Conservation (phyloP, 2,888 invertebrate genomes). For the Drosophila neonasuta region DNA sequence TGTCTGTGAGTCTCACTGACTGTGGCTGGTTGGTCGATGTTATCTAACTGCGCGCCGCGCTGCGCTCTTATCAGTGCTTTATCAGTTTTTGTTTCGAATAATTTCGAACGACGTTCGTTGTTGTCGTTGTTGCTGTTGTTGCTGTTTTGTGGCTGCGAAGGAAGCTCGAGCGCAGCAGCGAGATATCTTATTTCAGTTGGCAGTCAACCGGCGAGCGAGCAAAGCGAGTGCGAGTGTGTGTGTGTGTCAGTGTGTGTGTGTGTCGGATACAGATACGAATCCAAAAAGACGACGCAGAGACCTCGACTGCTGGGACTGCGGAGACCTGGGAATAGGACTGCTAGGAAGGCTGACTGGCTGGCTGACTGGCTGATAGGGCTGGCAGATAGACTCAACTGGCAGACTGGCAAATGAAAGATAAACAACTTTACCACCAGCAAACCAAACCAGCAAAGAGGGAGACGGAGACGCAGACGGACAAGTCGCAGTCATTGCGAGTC, state of each 20-base stretch:
- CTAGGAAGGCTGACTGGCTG: slow-evolving; percentile 48
- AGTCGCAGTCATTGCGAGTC: slow-evolving; percentile 38
- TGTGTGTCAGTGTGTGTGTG: slow-evolving; percentile 6
- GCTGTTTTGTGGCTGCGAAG: slow-evolving; percentile 43
- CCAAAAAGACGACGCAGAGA: slow-evolving; percentile 37
- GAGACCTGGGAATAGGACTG: slow-evolving; percentile 38
- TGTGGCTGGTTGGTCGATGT: slow-evolving; percentile 65
- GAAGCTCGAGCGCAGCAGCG: slow-evolving; percentile 51
- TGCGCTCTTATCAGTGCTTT: slow-evolving; percentile 80
- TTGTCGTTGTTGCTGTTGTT: slow-evolving; percentile 20
- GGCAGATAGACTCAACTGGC: slow-evolving; percentile 59
- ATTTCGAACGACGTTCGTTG: slow-evolving; percentile 66
- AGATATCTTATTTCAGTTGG: slow-evolving; percentile 78
- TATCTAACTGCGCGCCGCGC: slow-evolving; percentile 81
- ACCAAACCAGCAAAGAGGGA: background rate
- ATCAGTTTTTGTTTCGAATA: slow-evolving; percentile 80
- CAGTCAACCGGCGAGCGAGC: slow-evolving; percentile 44
- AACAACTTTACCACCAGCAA: slow-evolving; percentile 64
- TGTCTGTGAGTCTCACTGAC: slow-evolving; percentile 20
- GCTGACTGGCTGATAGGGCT: slow-evolving; percentile 59
- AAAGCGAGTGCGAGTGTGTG: slow-evolving; percentile 14
- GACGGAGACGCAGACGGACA: slow-evolving; percentile 6
- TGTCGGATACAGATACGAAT: slow-evolving; percentile 66
- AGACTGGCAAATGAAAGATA: slow-evolving; percentile 75
- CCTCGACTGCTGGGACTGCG: slow-evolving; percentile 30